Evolutionary conservation across 2,797 vertebrate genomes (phyloP).

Genomic region (Pipistrellus pipistrellus): DNA sequence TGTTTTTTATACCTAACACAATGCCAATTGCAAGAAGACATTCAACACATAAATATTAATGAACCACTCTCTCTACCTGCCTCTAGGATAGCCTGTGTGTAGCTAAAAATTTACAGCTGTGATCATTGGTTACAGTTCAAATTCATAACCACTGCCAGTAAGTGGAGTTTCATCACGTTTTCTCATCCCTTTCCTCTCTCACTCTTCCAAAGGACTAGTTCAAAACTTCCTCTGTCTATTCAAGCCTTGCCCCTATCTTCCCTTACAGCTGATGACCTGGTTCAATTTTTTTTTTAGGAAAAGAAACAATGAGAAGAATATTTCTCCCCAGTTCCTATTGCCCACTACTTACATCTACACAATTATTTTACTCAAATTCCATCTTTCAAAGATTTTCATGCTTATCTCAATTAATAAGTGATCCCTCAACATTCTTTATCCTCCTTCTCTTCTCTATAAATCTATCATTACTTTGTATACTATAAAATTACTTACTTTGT

Average conservation of each 20-base stretch:
- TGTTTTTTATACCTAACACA: background rate
- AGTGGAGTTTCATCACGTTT: background rate
- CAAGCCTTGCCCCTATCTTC: background rate
- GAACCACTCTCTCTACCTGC: background rate
- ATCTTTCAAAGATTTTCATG: background rate
- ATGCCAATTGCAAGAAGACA: fast-evolving
- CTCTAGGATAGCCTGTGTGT: too few species aligned
- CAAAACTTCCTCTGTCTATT: background rate
- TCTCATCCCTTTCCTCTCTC: background rate
- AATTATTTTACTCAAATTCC: background rate
- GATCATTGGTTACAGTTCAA: background rate
- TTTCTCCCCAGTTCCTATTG: background rate
- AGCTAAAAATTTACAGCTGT: background rate
- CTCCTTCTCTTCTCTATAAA: background rate
- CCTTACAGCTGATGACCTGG: background rate
- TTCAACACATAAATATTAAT: too few species aligned
- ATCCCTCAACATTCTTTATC: background rate
- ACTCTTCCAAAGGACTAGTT: background rate
- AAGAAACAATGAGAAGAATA: background rate
- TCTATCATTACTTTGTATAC: background rate
- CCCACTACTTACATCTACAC: background rate
- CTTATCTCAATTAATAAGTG: background rate
- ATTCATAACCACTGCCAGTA: background rate
- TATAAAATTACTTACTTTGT: background rate
- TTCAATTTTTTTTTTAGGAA: background rate